Conservation (phyloP, 2,797 vertebrate genomes). For the Dryobates pubescens region DNA sequence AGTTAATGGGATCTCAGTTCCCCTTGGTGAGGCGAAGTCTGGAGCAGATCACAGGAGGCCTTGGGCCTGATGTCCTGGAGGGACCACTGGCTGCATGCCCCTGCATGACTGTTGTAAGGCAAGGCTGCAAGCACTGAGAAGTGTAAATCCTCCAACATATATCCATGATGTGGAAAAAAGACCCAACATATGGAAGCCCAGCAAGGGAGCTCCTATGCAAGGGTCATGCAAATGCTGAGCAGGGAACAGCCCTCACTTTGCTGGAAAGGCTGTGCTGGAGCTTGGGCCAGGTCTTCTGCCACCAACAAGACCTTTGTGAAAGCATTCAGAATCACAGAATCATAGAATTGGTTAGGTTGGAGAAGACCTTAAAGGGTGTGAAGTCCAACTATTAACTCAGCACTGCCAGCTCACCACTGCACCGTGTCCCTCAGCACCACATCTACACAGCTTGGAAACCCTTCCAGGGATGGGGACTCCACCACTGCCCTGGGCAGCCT, state of each 20-base stretch:
- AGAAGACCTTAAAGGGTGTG: no score
- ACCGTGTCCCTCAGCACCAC: no score
- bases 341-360: no score
- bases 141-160: neutral
- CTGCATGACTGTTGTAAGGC: neutral
- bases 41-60: neutral
- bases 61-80: neutral
- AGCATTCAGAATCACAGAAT: neutral
- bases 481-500: no score
- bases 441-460: no score
- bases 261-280: neutral
- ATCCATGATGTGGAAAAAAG: accelerated
- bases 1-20: neutral
- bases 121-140: neutral
- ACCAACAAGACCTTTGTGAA: neutral
- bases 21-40: neutral
- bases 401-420: no score
- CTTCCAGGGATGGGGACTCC: no score
- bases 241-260: neutral
- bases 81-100: neutral
- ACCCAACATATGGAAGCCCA: neutral
- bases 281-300: neutral
- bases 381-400: no score
- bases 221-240: neutral
- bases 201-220: neutral